Conservation (phyloP, 2,888 invertebrate genomes). For the Cylindroiulus punctatus region DNA sequence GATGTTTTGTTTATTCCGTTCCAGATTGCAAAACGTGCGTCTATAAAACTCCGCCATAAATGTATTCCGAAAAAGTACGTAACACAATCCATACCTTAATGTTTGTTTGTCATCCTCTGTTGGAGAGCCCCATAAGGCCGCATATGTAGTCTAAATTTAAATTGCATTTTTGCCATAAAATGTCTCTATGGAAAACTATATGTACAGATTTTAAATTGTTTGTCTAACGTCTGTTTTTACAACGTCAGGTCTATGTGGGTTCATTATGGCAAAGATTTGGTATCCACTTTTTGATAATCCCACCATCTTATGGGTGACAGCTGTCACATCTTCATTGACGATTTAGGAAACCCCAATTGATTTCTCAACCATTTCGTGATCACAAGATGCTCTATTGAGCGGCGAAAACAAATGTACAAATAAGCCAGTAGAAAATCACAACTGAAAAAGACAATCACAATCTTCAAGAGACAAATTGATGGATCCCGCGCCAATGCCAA, state of each 20-base stretch:
- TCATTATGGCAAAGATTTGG: slow-evolving; percentile 13
- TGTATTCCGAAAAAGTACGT: background rate
- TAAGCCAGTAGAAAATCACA: slow-evolving; percentile 27
- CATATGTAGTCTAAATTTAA: slow-evolving; percentile 29
- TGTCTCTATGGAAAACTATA: background rate
- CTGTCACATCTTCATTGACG: slow-evolving; percentile 25
- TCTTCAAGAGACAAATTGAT: slow-evolving; percentile 29
- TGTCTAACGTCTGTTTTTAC: background rate
- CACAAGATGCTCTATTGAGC: slow-evolving; percentile 20
- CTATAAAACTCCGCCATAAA: background rate
- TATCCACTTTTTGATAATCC: slow-evolving; percentile 24
- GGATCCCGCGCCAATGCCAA: slow-evolving; percentile 3
- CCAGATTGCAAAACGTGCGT: background rate
- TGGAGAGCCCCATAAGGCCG: background rate
- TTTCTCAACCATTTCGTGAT: slow-evolving; percentile 39
- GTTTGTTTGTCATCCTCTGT: background rate
- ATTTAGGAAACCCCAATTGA: slow-evolving; percentile 33
- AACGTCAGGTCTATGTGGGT: background rate
- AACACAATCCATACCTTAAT: background rate
- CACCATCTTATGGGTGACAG: slow-evolving; percentile 12
- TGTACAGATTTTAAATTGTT: background rate
- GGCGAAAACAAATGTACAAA: slow-evolving; percentile 39
- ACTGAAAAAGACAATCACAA: background rate
- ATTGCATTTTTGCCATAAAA: slow-evolving; percentile 13
- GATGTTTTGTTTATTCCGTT: background rate